Percentiles rank a stretch among this genome's conserved stretches.
phyloP scores from a whole-genome alignment of 2,797 vertebrate species.

The Oophaga sylvatica region DNA sequence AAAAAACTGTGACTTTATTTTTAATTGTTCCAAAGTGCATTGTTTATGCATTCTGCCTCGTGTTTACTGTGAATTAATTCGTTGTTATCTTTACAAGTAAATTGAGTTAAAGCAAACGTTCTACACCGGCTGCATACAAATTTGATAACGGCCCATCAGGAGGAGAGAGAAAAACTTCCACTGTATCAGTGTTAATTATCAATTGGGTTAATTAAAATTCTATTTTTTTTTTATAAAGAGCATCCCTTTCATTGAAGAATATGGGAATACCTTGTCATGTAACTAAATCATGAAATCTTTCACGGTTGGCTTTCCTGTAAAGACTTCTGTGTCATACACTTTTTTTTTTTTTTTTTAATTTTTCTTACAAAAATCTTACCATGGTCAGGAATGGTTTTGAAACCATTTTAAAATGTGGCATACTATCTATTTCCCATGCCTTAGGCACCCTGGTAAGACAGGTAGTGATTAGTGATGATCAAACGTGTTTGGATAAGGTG shows the following conservation, averaged over 20 bases:
- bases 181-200: conserved; percentile 25
- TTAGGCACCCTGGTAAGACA: too few relatives aligned
- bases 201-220: conserved; percentile 11
- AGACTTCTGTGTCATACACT: too few relatives aligned
- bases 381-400: too few relatives aligned
- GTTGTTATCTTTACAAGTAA: conserved; percentile 64
- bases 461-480: too few relatives aligned
- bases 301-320: not conserved
- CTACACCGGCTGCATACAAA: conserved; percentile 60
- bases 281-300: not conserved
- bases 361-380: too few relatives aligned
- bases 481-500: too few relatives aligned
- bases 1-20: conserved; percentile 69
- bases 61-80: conserved; percentile 74
- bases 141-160: conserved; percentile 44
- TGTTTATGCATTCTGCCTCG: conserved; percentile 70
- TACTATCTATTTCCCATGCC: too few relatives aligned
- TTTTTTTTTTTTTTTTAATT: too few relatives aligned
- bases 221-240: not conserved
- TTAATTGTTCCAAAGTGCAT: conserved; percentile 67
- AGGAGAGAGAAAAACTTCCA: not conserved
- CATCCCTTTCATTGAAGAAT: not conserved
- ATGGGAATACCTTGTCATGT: not conserved
- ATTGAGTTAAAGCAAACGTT: conserved; percentile 57
- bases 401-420: too few relatives aligned